Base-by-base conservation (phyloP, 2,888 invertebrate species). In the Rhimphoctona megacephalus region DNA sequence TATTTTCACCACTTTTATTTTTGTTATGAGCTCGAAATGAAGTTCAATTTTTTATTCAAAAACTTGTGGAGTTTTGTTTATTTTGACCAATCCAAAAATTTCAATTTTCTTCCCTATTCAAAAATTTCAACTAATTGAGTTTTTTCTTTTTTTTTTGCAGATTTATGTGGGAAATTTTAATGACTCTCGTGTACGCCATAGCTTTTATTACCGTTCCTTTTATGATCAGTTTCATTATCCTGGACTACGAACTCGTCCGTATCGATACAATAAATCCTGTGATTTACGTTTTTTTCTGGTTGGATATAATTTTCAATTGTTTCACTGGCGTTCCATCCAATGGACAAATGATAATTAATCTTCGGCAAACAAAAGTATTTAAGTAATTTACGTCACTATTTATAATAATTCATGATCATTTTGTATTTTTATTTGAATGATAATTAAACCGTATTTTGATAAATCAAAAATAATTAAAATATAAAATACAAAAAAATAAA, bases 131-230 rank as follows among this genome's bases (percentile, higher is more conserved):
- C n/a, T n/a, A n/a, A n/a, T n/a, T n/a, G n/a, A n/a, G n/a, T n/a
- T n/a, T n/a, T 77, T 5, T 8, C 7, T n/a, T 82, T 69, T 76
- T 64, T 39, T 49, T 70, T 81, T 84, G n/a, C 80, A 94, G 94
- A 88, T 92, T 93, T 19, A 2, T 87, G 1, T 94, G 94, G 94
- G 93, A 94, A 85, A 85, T 84, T 1, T 30, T 92, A 8, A 94
- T 94, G 94, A 88, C 84, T 17, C 19, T 90, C n/a, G 82, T 92
- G 8, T 93, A 91, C 49, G 76, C 89, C 11, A 66, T 92, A n/a
- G 87, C 91, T 0, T 92, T 94, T 73, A 39, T 92, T 2, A 90
- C 92, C 5, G 92, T 94, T 25, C 94, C 94, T 0, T 92, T 94
- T 49, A 89, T 90, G 85, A 89, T 90, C 2, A 91, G 91, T 64